Evolutionary conservation across 2,888 invertebrate species (phyloP), one percentile per base, ranked within the genome.

Genomic region (Lasioglossum figueresi): DNA sequence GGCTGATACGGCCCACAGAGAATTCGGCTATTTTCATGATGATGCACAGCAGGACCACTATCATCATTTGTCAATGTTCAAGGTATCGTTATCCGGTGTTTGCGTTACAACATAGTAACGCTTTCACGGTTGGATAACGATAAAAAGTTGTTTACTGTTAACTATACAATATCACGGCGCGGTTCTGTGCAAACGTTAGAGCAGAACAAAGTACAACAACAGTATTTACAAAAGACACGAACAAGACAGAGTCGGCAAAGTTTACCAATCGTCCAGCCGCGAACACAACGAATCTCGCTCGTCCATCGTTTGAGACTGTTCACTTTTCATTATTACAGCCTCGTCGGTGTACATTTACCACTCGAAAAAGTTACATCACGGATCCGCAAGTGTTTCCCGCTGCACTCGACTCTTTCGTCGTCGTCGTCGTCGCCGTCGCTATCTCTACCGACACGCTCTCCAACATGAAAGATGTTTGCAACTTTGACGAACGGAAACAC

Each of bases 1-100:
- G 90, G 85, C 90, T 93, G 43, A 80, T 85, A 76, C 93, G 93
- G 85, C 93, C 94, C 91, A 93, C 92, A 78, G 96, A 96, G 93
- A 96, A 96, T 95, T 96, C 96, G 92, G 96, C 96, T 93, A 96
- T 95, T 95, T 96, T 96, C 96, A 96, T 96, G 95, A 96, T 96
- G 94, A 96, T 95, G 94, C 96, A 96, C 95, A 96, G 93, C 89
- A 95, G 91, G 91, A 96, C 94, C 93, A 96, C 95, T 94, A 96
- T 95, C 95, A 96, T 96, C 96, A 96, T 96, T 93, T 88, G 92
- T 89, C 81, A 88, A 89, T 91, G 87, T 90, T 89, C 85, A 75
- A 76, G 48, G 81, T 83, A 82, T 81, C 68, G 56, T 82, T 85
- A 72, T 74, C 37, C 73, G 83, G 79, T 31, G 63, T 10, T 88